Conservation (phyloP, 2,113 vertebrate genomes). For the Myiopsitta monachus region DNA sequence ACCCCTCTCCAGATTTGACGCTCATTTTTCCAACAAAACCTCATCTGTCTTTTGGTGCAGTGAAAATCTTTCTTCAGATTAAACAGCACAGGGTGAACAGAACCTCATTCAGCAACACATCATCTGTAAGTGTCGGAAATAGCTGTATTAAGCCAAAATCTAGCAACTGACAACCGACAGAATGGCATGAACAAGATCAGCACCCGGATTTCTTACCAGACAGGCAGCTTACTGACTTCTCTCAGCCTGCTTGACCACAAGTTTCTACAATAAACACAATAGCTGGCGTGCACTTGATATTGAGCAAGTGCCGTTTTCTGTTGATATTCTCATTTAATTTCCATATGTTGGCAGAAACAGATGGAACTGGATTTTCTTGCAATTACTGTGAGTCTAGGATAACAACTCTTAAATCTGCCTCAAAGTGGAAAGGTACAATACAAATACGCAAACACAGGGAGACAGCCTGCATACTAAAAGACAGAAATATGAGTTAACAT, state of each 20-base stretch:
- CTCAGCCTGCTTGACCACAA: slow-evolving; percentile 10
- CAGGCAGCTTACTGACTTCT: background rate
- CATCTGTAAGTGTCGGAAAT: background rate
- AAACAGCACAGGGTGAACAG: background rate
- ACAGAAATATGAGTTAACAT: background rate
- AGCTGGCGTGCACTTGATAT: background rate
- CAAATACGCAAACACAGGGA: background rate
- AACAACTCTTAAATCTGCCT: slow-evolving; percentile 37
- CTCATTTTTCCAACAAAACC: background rate
- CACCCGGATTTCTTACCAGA: background rate
- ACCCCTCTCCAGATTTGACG: background rate
- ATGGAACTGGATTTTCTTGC: slow-evolving; percentile 58
- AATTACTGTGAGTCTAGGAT: slow-evolving; percentile 43
- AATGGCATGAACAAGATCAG: slow-evolving; percentile 2
- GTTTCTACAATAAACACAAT: slow-evolving; percentile 38
- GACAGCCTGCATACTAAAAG: background rate
- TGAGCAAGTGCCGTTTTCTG: slow-evolving; percentile 19
- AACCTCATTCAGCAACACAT: background rate
- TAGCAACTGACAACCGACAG: background rate
- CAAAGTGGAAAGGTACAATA: background rate
- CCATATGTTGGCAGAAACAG: slow-evolving; percentile 56
- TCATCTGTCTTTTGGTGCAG: background rate
- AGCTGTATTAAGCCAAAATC: background rate
- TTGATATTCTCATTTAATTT: slow-evolving; percentile 59
- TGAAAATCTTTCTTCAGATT: background rate